Conservation (phyloP, 2,888 invertebrate species). For the Epistrophella euchroma region DNA sequence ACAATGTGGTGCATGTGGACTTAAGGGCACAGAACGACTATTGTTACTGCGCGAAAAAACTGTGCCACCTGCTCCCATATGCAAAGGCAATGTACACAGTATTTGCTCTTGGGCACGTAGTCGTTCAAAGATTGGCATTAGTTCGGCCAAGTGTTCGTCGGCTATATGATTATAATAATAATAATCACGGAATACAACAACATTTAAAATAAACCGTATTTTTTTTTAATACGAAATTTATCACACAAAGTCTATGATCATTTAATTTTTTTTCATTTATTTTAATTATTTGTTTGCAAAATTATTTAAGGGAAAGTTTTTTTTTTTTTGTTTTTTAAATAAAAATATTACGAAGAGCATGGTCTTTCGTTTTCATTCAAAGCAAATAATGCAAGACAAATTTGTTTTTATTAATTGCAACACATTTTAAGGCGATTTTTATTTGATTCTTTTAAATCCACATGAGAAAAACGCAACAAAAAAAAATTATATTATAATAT, state of each 20-base stretch:
- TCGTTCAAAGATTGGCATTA: constrained; percentile 98
- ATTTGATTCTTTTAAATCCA: constrained; percentile 31
- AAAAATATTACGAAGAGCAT: background rate
- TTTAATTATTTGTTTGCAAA: constrained; percentile 1
- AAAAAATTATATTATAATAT: constrained; percentile 12
- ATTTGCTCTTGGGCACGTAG: constrained; percentile 95
- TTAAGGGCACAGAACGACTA: constrained; percentile 87
- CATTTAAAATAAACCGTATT: constrained; percentile 60
- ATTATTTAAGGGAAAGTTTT: constrained; percentile 24
- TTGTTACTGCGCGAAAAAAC: constrained; percentile 87
- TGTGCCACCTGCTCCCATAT: constrained; percentile 89
- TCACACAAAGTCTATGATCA: constrained; percentile 80
- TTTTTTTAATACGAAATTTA: constrained; percentile 35
- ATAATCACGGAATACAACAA: constrained; percentile 64
- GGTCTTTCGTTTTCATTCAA: background rate
- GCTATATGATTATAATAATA: constrained; percentile 85
- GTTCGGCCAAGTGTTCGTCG: constrained; percentile 97
- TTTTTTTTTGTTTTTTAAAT: constrained; percentile 12
- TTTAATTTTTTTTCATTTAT: constrained; percentile 77
- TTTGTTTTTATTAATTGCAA: constrained; percentile 42
- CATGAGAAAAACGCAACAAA: constrained; percentile 44
- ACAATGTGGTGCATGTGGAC: constrained; percentile 87
- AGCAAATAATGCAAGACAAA: constrained; percentile 58
- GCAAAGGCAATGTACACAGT: constrained; percentile 95
- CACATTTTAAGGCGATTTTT: constrained; percentile 15